Percentiles rank a stretch among this genome's conserved stretches.
Conservation (phyloP, 2,113 vertebrate species). For the Neolamprologus variostigma region DNA sequence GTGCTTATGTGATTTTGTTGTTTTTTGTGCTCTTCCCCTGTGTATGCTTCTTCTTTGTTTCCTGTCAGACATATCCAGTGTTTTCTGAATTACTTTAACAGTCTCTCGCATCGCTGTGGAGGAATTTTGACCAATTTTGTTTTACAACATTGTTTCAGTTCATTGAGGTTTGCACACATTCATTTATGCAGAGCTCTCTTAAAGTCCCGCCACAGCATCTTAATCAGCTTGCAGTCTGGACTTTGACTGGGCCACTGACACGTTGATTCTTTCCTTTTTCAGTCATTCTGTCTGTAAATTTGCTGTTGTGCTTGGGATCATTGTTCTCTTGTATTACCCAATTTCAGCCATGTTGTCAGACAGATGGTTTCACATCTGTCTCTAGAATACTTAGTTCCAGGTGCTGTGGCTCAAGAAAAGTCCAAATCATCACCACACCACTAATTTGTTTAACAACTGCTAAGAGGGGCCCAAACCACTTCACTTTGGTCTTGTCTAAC, state of each 20-base stretch:
- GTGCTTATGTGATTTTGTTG: not conserved
- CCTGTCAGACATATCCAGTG: not conserved
- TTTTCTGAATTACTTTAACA: not conserved
- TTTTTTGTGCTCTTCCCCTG: not conserved
- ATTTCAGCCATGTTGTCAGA: not conserved
- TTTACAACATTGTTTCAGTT: not conserved
- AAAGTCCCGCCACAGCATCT: not conserved
- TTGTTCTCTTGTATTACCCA: not conserved
- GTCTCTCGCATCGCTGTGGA: not conserved
- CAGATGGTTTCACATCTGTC: not conserved
- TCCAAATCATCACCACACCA: not conserved
- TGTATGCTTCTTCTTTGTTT: not conserved
- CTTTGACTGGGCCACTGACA: not conserved
- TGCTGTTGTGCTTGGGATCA: not conserved
- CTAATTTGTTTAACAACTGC: not conserved
- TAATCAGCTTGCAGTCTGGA: not conserved
- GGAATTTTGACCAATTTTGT: not conserved
- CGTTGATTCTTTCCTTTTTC: not conserved
- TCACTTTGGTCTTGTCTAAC: not conserved
- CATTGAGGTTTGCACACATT: not conserved
- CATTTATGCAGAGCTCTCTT: not conserved
- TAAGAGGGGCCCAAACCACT: not conserved
- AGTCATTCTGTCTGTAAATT: not conserved
- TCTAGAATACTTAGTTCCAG: not conserved
- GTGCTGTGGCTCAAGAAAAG: not conserved